Conservation (phyloP, 2,113 vertebrate species). For the Protobothrops mucrosquamatus region DNA sequence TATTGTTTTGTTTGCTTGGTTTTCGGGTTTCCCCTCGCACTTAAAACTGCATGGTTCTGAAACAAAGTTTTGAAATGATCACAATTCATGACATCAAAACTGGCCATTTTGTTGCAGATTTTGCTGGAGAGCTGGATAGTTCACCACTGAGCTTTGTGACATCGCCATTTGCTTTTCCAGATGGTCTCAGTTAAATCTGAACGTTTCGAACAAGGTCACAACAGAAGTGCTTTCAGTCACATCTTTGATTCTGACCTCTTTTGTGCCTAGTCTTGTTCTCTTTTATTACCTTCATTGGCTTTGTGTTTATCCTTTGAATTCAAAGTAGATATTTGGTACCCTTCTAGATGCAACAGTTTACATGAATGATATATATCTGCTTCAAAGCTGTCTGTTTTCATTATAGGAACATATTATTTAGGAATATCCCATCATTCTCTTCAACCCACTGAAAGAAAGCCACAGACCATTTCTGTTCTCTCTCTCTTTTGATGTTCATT, state of each 20-base stretch:
- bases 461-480: not conserved
- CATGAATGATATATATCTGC: not conserved
- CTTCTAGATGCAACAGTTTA: not conserved
- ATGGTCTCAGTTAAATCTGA: not conserved
- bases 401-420: not conserved
- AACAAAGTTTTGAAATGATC: not conserved
- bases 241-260: not conserved
- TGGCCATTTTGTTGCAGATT: not conserved
- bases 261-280: not conserved
- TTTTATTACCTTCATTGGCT: not conserved
- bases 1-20: not conserved
- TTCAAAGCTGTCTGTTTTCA: not conserved
- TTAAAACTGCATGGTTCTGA: not conserved
- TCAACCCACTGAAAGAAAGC: conserved; percentile 32
- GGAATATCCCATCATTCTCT: not conserved
- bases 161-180: not conserved
- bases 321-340: not conserved
- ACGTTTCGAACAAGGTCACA: not conserved
- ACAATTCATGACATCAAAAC: not conserved
- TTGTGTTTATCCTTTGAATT: not conserved
- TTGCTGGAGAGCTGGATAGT: not conserved
- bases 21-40: not conserved
- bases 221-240: not conserved
- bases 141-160: not conserved
- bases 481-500: not conserved